These are phyloP conservation scores for Dione juno DNA, from an alignment of 2,888 invertebrate genomes.

Conservation along the genomic window DNA sequence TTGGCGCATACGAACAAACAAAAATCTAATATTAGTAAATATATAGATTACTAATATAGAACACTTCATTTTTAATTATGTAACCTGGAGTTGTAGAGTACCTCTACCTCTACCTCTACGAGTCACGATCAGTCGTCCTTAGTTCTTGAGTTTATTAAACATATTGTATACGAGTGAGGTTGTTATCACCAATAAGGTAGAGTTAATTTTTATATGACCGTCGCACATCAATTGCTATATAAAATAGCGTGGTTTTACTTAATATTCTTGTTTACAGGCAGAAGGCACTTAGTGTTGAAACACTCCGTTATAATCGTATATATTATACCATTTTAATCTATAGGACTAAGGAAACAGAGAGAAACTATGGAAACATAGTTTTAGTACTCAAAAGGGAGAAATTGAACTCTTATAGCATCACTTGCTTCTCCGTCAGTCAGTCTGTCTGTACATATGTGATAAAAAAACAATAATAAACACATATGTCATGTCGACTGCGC, in stretches of 20 bases:
- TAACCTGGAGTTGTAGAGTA: neutral
- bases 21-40: neutral
- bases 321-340: too few relatives aligned
- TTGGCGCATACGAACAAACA: too few relatives aligned
- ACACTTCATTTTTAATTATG: neutral
- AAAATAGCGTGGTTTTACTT: neutral
- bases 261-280: neutral
- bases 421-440: too few relatives aligned
- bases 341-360: too few relatives aligned
- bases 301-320: too few relatives aligned
- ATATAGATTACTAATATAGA: neutral
- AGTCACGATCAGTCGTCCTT: constrained; percentile 5
- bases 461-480: too few relatives aligned
- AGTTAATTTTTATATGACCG: constrained; percentile 19
- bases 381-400: too few relatives aligned
- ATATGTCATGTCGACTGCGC: too few relatives aligned
- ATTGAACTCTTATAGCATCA: too few relatives aligned
- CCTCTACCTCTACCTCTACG: neutral
- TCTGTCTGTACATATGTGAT: too few relatives aligned
- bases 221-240: neutral
- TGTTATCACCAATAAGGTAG: constrained; percentile 5
- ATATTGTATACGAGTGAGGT: neutral
- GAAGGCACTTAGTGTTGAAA: too few relatives aligned
- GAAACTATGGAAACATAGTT: too few relatives aligned
- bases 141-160: constrained; percentile 1